Conservation (phyloP, 2,888 invertebrate genomes). For the Yponomeuta malinellus region DNA sequence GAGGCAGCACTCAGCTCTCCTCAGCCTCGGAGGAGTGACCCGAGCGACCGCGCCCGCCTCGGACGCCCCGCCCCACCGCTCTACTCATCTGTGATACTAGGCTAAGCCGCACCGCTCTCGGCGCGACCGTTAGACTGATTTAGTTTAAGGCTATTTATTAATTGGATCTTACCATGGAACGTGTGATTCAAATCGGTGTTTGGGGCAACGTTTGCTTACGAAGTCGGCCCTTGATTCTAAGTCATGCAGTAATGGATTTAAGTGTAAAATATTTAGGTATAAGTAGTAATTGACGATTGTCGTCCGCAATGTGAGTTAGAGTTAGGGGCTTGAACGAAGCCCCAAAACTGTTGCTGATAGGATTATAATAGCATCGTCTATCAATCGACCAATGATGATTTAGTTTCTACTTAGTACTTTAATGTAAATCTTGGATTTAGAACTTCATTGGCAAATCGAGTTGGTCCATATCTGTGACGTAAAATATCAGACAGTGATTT, state of each 20-base stretch:
- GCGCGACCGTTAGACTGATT: conserved; percentile 74
- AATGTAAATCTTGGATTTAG: neutral
- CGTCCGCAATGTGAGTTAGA: neutral
- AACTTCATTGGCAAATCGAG: neutral
- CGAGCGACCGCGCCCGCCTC: conserved; percentile 35
- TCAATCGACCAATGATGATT: neutral
- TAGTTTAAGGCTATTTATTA: conserved; percentile 70
- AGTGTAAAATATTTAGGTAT: neutral
- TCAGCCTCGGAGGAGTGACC: conserved; percentile 78
- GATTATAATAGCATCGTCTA: neutral
- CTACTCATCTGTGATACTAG: conserved; percentile 75
- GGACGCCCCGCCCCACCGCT: conserved; percentile 60
- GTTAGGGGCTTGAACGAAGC: neutral
- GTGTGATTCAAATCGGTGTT: neutral
- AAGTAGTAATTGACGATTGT: neutral
- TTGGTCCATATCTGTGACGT: neutral
- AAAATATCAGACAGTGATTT: conserved; percentile 3
- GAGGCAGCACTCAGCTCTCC: conserved; percentile 78
- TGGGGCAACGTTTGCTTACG: neutral
- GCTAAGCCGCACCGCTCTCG: conserved; percentile 65
- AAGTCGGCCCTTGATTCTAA: neutral
- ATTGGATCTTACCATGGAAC: conserved; percentile 17
- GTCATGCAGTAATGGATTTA: neutral
- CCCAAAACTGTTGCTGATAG: neutral
- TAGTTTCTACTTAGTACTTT: neutral